These are phyloP conservation scores for Macrosoma leucophasiata DNA, from an alignment of 2,888 invertebrate genomes.

Conservation along the genomic window DNA sequence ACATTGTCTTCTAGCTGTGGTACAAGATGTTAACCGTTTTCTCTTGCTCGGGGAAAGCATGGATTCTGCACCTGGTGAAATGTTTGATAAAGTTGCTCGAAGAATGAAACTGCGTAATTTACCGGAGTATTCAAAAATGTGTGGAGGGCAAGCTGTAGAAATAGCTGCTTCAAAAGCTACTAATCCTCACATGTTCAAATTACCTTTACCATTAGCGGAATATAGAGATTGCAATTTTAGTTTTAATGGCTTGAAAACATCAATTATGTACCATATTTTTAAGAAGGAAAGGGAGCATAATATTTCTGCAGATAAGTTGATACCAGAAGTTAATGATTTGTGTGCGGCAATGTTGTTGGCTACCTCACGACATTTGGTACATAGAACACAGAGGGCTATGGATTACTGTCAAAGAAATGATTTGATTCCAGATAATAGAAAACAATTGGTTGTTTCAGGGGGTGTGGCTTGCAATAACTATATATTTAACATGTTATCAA, in stretches of 20 bases:
- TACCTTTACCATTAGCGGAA: conserved; percentile 79
- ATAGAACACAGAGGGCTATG: conserved; percentile 90
- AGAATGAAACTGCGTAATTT: conserved; percentile 87
- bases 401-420: conserved; percentile 79
- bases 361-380: conserved; percentile 85
- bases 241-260: conserved; percentile 89
- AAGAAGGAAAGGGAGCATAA: conserved; percentile 76
- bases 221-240: conserved; percentile 92
- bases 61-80: conserved; percentile 95
- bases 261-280: conserved; percentile 69
- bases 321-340: conserved; percentile 86
- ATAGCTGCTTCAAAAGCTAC: conserved; percentile 82
- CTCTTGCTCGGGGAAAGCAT: conserved; percentile 85
- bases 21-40: conserved; percentile 84
- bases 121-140: conserved; percentile 81
- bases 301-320: conserved; percentile 79
- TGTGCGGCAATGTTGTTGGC: conserved; percentile 90
- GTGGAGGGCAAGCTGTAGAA: conserved; percentile 93
- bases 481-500: conserved; percentile 81
- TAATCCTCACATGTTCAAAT: conserved; percentile 79
- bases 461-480: conserved; percentile 97
- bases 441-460: conserved; percentile 89
- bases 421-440: conserved; percentile 78
- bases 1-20: conserved; percentile 90
- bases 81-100: conserved; percentile 94